Base-by-base conservation (phyloP, 2,797 vertebrate genomes). In the Diglossa cyanea region DNA sequence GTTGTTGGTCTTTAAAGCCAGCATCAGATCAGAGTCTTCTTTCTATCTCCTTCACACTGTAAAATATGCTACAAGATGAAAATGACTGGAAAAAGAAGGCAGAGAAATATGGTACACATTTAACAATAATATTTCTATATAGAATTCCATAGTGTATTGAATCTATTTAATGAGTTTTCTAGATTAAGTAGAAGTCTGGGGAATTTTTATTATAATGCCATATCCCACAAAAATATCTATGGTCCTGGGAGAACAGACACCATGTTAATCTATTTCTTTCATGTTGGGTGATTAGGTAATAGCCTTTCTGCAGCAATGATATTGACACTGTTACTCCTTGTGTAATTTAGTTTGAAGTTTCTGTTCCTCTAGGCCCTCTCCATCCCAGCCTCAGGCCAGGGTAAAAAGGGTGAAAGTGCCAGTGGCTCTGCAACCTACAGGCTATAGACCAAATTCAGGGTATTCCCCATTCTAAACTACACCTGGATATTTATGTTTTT, bases 131-230 rank as follows among this genome's bases (percentile, higher is more conserved):
- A 75, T 93, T 92, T 94, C 94, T 95, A 87, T 96, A 93, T 35
- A 94, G 83, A 96, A 94, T 82, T 88, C 94, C 95, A 63, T 57
- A 67, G 93, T 74, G 93, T 70, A 94, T 93, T 94, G 68, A 86
- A 87, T 74, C 92, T 86, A 57, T 89, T 95, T 96, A 97, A 96
- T 97, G 93, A 96, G 95, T 83, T 96, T 96, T 94, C 92, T 94
- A 95, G 92, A 95, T 97, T 95, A 95, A 89, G 80, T 30, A 70
- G 47, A 94, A 91, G 96, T 96, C 96, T 96, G 74, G 97, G 95
- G 96, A 96, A 94, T 95, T 96, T 94, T 94, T 92, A 80, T 96
- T 90, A 87, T 90, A 90, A 87, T 74, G 80, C 65, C 67, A 75
- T 37, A 96, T 80, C 68, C 86, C 81, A 28, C 74, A 96, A 97